Base-by-base conservation (phyloP, 30 jellyfish, hydroid and myxozoan genomes). In the Aurelia sp. region DNA sequence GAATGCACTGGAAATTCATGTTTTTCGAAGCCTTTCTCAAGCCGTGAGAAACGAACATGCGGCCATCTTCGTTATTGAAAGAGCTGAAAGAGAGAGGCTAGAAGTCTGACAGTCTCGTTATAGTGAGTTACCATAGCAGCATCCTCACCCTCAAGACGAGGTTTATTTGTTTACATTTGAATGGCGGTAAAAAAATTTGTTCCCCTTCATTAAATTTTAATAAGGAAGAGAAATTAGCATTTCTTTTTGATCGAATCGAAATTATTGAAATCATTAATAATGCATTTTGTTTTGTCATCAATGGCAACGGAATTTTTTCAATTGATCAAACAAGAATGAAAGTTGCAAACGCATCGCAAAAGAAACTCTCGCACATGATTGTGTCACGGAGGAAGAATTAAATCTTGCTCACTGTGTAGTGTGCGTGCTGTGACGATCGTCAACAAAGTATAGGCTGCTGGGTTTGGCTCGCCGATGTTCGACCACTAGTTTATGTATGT, bases 141-240 rank as follows among this genome's bases (percentile, higher is more conserved):
- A 6, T 53, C 76, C 86, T 76, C 86, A 7, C 6, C 40, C 30
- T 40, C 18, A 13, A 3, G 4, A 1, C 18, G 73, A 58, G 85
- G 62, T 51, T 11, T 17, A 64, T 21, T 13, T 47, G 44, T 21
- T 64, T 64, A 21, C 19, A 7, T 64, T 21, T 64, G 74, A 21
- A 73, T 41, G 23, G 61, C 62, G 83, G 82, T 76, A 82, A 48
- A 55, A 66, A 81, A 31, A 44, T 66, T 81, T 47, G 90, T 81
- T 81, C 90, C 71, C 61, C 76, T 35, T 68, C 90, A 81, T 81
- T 81, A 81, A 81, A 51, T 81, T 81, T 81, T 81, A 6, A 81
- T 76, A 59, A 76, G 66, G 62, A 10, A 22, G 48, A 76, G 65
- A 58, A 44, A 17, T 76, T 51, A 21, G 76, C 66, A 37, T 61